These are phyloP conservation scores for Macrophya alboannulata DNA, from an alignment of 2,888 invertebrate species.

Conservation along the genomic window DNA sequence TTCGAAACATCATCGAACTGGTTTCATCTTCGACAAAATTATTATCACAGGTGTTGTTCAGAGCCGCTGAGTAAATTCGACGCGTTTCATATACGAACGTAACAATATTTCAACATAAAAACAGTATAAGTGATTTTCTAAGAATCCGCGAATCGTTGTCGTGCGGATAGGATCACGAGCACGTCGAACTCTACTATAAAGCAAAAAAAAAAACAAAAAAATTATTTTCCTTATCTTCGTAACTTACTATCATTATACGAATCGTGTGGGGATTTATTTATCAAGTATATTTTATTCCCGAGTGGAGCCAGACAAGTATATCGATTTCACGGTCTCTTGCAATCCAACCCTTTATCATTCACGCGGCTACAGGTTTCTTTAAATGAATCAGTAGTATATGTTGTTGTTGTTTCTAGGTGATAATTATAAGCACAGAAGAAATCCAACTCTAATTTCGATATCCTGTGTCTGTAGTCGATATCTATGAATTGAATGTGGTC, in stretches of 20 bases:
- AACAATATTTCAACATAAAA: not conserved
- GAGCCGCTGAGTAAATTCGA: not conserved
- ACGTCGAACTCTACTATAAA: not conserved
- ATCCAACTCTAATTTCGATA: conserved; percentile 34
- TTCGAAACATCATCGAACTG: not conserved
- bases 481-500: conserved; percentile 41
- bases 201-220: no score
- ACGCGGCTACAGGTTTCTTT: not conserved
- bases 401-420: not conserved
- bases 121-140: not conserved
- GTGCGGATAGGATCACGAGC: not conserved
- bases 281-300: not conserved
- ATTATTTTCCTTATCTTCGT: not conserved
- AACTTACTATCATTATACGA: not conserved
- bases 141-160: not conserved
- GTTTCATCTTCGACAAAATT: not conserved
- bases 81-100: not conserved
- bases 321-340: conserved; percentile 30
- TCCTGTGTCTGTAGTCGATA: conserved; percentile 16
- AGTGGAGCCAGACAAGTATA: conserved; percentile 12
- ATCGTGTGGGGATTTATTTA: not conserved
- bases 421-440: not conserved
- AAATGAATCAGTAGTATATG: not conserved
- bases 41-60: conserved; percentile 2
- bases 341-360: conserved; percentile 13